A percentile compares a stretch with the other conserved stretches of the same genome.
phyloP scores from a whole-genome alignment of 2,888 invertebrate genomes.

The Oegoconia quadripuncta region DNA sequence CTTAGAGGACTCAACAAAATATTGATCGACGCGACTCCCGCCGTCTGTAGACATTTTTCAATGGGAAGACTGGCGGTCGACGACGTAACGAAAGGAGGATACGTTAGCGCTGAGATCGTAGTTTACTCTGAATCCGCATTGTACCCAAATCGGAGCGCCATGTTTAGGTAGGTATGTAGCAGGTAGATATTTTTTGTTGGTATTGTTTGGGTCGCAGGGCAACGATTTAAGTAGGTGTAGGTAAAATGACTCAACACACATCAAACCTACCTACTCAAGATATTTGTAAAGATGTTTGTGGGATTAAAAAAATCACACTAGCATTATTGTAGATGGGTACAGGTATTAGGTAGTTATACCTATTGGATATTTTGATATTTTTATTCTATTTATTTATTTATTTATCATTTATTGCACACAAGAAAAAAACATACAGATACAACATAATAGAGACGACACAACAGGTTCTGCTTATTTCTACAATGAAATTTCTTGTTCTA shows the following conservation, averaged over 20 bases:
- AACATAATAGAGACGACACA: too few relatives aligned
- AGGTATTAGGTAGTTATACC: too few relatives aligned
- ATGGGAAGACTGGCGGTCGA: conserved; percentile 35
- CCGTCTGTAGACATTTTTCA: conserved; percentile 55
- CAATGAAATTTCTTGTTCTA: too few relatives aligned
- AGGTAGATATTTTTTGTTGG: conserved; percentile 59
- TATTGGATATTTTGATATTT: too few relatives aligned
- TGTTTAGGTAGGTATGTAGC: conserved; percentile 37
- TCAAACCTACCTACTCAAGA: not conserved
- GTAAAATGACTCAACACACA: conserved; percentile 34
- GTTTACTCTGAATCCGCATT: conserved; percentile 35
- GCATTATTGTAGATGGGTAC: too few relatives aligned
- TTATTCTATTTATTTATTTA: too few relatives aligned
- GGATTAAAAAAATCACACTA: too few relatives aligned
- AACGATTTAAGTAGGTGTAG: conserved; percentile 32
- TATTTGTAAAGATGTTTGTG: too few relatives aligned
- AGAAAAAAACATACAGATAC: too few relatives aligned
- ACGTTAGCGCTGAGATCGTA: not conserved
- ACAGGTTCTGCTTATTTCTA: too few relatives aligned
- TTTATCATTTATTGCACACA: too few relatives aligned
- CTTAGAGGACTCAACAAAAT: conserved; percentile 60
- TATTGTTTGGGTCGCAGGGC: conserved; percentile 43
- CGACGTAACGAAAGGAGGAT: conserved; percentile 41
- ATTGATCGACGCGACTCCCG: conserved; percentile 66
- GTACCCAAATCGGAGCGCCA: conserved; percentile 53